Conservation (phyloP, 2,888 invertebrate genomes). For the Alentia gelatinosa region DNA sequence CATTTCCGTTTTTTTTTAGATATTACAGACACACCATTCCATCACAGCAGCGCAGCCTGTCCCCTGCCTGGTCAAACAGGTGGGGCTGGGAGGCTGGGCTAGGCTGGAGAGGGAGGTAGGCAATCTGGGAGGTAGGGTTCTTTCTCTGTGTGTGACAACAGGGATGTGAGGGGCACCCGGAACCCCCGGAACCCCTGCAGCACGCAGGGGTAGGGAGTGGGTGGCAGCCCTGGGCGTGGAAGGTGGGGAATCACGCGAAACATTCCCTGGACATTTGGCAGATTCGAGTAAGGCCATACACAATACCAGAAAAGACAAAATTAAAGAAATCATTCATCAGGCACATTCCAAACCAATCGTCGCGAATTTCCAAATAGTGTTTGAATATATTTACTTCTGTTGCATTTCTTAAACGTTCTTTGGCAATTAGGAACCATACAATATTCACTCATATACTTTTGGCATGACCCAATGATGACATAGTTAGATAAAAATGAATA, state of each 20-base stretch:
- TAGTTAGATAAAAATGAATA: neutral
- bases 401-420: neutral
- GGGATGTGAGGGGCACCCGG: neutral
- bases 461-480: constrained; percentile 22
- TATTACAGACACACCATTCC: no score
- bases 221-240: neutral
- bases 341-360: constrained; percentile 27
- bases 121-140: neutral
- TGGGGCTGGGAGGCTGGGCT: no score
- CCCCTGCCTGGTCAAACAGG: no score
- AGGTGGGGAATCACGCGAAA: neutral
- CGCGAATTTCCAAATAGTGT: constrained; percentile 5
- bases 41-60: no score
- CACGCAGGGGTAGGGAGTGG: no score
- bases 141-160: neutral
- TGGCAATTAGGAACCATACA: constrained; percentile 14
- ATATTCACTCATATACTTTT: neutral
- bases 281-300: constrained; percentile 1
- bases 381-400: neutral
- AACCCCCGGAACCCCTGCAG: no score
- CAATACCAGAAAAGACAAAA: neutral
- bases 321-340: constrained; percentile 23
- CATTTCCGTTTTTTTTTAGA: no score
- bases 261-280: neutral
- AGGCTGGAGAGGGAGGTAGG: no score